These are phyloP conservation scores for Poicephalus meyeri DNA, from an alignment of 2,113 vertebrate genomes.

Conservation along the genomic window DNA sequence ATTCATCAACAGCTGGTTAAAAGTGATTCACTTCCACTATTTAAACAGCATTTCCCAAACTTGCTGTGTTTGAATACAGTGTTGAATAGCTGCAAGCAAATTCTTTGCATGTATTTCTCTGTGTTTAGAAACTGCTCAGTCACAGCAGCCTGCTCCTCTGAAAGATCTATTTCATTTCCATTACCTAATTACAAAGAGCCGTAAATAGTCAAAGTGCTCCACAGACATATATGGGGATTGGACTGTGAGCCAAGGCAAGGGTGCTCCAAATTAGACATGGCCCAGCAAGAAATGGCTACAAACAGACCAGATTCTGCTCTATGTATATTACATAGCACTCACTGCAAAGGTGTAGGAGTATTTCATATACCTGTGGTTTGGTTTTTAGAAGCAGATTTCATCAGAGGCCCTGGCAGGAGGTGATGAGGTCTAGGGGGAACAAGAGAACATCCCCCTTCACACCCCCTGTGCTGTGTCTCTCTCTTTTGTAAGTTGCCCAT, in stretches of 20 bases:
- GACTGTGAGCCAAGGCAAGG: neutral
- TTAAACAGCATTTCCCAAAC: neutral
- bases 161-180: neutral
- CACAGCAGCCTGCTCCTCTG: neutral
- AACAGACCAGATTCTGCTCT: neutral
- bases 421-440: neutral
- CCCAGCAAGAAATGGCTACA: neutral
- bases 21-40: neutral
- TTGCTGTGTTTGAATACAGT: neutral
- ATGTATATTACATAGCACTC: rapidly evolving
- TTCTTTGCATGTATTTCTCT: neutral
- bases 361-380: neutral
- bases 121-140: neutral
- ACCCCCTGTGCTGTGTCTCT: rapidly evolving
- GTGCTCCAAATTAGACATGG: neutral
- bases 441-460: neutral
- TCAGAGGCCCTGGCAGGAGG: neutral
- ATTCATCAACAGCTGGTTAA: slow-evolving; percentile 3
- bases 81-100: neutral
- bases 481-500: neutral
- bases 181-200: neutral
- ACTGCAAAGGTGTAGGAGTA: rapidly evolving
- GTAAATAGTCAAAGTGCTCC: neutral
- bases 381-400: neutral
- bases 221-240: neutral